Base-by-base conservation (phyloP, 1,140 invertebrate genomes). In the Aradophagus sp. region DNA sequence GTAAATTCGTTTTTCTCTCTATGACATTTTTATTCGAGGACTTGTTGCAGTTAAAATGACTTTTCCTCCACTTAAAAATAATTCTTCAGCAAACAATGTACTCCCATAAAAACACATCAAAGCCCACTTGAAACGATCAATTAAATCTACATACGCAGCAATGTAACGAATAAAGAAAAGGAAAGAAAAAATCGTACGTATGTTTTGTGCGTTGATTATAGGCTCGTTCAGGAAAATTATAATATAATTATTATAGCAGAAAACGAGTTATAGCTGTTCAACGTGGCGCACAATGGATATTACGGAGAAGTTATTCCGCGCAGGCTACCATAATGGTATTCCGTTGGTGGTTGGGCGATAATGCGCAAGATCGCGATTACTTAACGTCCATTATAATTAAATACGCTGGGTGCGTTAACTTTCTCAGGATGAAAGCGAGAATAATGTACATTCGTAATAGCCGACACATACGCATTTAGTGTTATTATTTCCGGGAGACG, bases 341-440 rank as follows among this genome's bases (percentile, higher is more conserved):
- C 41, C 45, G 39, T 47, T 45, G 59, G 67, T 65, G 53, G 67
- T 71, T 71, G 67, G 53, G 67, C 56, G 67, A 71, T 71, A 71
- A 65, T 68, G 61, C 67, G 63, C 63, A 65, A 65, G 50, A 65
- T 75, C 56, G 74, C 70, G 76, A 79, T 84, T 84, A 84, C 81
- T 83, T 82, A 84, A 83, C 81, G 75, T 77, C 79, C 80, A 80
- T 83, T 83, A 82, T 82, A 84, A 84, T 84, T 83, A 83, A 81
- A 70, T 78, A 81, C 78, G 80, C 67, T 72, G 68, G 68, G 76
- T 81, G 81, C 77, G 79, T 80, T 82, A 83, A 82, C 83, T 84
- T 84, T 84, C 83, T 80, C 83, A 84, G 80, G 77, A 80, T 77
- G 77, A 84, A 84, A 84, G 83, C 78, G 81, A 84, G 82, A 84